Evolutionary conservation across 1,140 invertebrate genomes (phyloP).

Genomic region (Drosophila nigrodunni): DNA sequence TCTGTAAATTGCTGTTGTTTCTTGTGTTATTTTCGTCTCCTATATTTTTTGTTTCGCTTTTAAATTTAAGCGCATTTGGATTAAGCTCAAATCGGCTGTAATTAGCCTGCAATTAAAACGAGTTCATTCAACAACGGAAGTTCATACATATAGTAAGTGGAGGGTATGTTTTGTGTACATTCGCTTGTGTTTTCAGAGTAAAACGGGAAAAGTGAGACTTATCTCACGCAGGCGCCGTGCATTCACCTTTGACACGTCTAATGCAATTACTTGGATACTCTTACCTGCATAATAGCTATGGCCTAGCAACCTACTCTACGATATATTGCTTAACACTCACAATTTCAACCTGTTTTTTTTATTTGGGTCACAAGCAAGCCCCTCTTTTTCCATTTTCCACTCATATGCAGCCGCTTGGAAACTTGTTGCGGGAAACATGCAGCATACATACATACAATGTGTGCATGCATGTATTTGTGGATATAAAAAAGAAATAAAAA

Average conservation of each 20-base stretch:
- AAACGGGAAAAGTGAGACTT: slow-evolving; percentile 15
- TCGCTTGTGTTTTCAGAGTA: slow-evolving; percentile 15
- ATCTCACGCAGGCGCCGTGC: slow-evolving; percentile 41
- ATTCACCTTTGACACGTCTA: slow-evolving; percentile 34
- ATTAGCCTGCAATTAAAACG: slow-evolving; percentile 36
- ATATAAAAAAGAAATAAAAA: neutral
- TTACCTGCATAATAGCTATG: slow-evolving; percentile 17
- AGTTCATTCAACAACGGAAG: slow-evolving; percentile 24
- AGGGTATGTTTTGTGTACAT: slow-evolving; percentile 21
- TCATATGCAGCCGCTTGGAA: slow-evolving; percentile 37
- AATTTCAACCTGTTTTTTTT: slow-evolving; percentile 62
- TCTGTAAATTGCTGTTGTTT: slow-evolving; percentile 43
- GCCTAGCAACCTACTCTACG: slow-evolving; percentile 42
- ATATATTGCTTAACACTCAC: slow-evolving; percentile 30
- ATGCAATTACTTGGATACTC: neutral
- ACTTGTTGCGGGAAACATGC: slow-evolving; percentile 56
- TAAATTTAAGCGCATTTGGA: slow-evolving; percentile 35
- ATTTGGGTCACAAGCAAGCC: slow-evolving; percentile 67
- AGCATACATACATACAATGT: slow-evolving; percentile 10
- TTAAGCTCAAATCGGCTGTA: slow-evolving; percentile 30
- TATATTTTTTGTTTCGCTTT: slow-evolving; percentile 39
- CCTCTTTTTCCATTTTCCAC: slow-evolving; percentile 52
- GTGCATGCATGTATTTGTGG: neutral
- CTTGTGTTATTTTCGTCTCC: slow-evolving; percentile 49
- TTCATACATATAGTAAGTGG: slow-evolving; percentile 28